phyloP scores from a whole-genome alignment of 2,888 invertebrate species.

The Dorcus hopei region DNA sequence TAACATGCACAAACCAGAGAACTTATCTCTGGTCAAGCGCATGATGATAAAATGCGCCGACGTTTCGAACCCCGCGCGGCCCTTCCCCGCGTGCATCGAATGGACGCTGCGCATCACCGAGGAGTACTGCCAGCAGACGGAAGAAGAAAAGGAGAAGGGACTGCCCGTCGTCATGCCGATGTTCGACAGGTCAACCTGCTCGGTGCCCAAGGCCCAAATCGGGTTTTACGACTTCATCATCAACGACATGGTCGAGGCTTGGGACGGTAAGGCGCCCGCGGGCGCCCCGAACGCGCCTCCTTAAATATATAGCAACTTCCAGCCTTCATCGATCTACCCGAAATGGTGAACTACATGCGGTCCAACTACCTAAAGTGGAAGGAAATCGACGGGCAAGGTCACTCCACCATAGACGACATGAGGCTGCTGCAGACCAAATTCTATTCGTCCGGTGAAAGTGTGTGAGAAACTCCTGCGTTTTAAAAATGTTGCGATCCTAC shows the following conservation, averaged over 20 bases:
- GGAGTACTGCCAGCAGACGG: conserved; percentile 97
- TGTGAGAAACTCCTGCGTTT: too few species aligned
- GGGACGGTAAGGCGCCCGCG: conserved; percentile 78
- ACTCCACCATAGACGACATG: too few species aligned
- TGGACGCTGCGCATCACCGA: conserved; percentile 97
- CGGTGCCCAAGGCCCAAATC: conserved; percentile 96
- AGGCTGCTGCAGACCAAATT: too few species aligned
- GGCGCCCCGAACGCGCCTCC: background rate
- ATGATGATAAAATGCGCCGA: conserved; percentile 99
- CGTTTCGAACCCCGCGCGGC: conserved; percentile 93
- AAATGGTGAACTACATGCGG: conserved; percentile 79
- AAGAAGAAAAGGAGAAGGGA: conserved; percentile 85
- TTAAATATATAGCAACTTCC: too few species aligned
- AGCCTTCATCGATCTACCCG: conserved; percentile 85
- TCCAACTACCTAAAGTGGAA: conserved; percentile 90
- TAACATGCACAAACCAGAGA: conserved; percentile 67
- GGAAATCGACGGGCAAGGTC: too few species aligned
- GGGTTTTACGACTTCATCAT: conserved; percentile 98
- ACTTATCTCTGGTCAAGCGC: conserved; percentile 80
- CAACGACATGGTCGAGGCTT: conserved; percentile 96
- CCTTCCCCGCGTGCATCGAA: conserved; percentile 77
- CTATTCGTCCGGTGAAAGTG: too few species aligned
- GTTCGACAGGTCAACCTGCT: conserved; percentile 92
- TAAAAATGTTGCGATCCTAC: too few species aligned
- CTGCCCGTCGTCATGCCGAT: conserved; percentile 98